Base-by-base conservation (phyloP, 2,113 vertebrate genomes). In the Tetraodon nigroviridis region DNA sequence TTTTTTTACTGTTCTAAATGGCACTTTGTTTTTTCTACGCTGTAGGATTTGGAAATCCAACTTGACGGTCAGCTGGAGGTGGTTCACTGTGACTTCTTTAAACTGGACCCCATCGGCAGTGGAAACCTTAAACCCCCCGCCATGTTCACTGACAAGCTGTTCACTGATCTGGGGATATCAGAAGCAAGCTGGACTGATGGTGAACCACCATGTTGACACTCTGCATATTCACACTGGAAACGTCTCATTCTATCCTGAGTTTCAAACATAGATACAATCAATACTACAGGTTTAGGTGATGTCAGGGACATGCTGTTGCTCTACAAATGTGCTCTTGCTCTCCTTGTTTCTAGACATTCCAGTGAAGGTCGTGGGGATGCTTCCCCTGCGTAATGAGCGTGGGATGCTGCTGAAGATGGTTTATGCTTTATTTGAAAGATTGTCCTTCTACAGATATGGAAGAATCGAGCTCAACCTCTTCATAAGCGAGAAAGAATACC, bases 381-480 rank as follows among this genome's bases (percentile, higher is more conserved):
- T 97, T 17, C 90, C 92, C 2, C 69, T 69, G 24, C 78, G 11
- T 48, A 87, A 79, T 42, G 93, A 94, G 76, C 92, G 90, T 47
- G 82, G 62, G 44, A 12, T 17, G 17, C 79, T 99, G 80, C 92
- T 94, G 90, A 98, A 91, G 76, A 84, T 93, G 67, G 32, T 91
- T 64, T 93, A 95, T 11, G 50, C 85, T 64, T 55, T 98, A 21
- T 96, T 93, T 74, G 87, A 97, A 67, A 81, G 91, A 60, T 75
- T 47, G 64, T 97, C 95, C 51, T 42, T 98, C 73, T 98, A 81
- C 89, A 90, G 67, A 87, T 95, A 92, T 0, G 96, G 96, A 76
- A 92, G 96, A 81, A 19, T 93, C 61, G 93, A 99, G 78, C 82
- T 98, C 58, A 92, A 95, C 86, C 19, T 97, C 71, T 94, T 98